These are phyloP conservation scores for Lepidurus couesii DNA, from an alignment of 1,140 invertebrate species.

Conservation along the genomic window DNA sequence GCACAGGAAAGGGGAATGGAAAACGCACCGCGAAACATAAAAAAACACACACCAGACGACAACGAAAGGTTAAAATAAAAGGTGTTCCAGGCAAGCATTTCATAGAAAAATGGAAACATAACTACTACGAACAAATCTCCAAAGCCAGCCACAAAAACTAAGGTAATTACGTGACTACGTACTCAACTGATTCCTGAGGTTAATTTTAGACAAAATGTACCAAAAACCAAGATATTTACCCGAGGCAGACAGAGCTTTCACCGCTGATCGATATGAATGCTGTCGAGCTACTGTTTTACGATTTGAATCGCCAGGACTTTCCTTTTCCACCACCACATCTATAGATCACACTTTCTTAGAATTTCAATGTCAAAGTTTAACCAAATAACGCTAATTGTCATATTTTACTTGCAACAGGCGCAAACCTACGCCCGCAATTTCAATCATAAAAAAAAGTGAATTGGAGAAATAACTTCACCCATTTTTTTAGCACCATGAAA, in stretches of 20 bases:
- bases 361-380: background rate
- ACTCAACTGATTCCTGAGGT: background rate
- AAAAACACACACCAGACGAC: background rate
- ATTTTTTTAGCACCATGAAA: too few species aligned
- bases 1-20: background rate
- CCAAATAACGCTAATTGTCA: too few species aligned
- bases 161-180: background rate
- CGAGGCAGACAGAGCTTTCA: conserved; percentile 25
- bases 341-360: background rate
- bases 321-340: conserved; percentile 19
- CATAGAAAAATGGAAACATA: too few species aligned
- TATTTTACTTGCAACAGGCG: too few species aligned
- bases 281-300: conserved; percentile 32
- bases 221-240: background rate
- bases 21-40: background rate
- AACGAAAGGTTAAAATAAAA: too few species aligned
- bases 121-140: too few species aligned
- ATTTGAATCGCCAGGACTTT: conserved; percentile 26
- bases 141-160: background rate
- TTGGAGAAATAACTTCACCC: too few species aligned
- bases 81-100: too few species aligned
- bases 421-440: too few species aligned
- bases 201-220: background rate
- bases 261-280: conserved; percentile 34
- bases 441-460: too few species aligned